Evolutionary conservation across 2,797 vertebrate genomes (phyloP), one percentile per base, ranked within the genome.

Genomic region (Alcedo quadribrachys): DNA sequence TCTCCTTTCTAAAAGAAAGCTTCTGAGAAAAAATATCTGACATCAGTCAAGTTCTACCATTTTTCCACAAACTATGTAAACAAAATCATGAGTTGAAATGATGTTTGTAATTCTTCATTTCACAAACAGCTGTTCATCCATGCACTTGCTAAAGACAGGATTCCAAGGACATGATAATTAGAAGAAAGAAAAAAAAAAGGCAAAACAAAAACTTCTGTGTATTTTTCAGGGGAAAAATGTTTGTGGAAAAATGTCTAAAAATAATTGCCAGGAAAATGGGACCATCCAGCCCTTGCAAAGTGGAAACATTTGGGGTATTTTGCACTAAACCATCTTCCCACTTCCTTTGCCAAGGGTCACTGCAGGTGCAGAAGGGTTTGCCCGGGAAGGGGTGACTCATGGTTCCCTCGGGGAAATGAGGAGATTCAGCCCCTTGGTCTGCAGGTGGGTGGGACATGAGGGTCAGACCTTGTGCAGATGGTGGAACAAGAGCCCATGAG

Each of bases 231-330:
- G 67, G 53, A 84, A 92, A 87, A 87, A 65, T 37, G 3, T 58
- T 82, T 90, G 58, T 71, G 90, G 89, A 81, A 92, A 94, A 94
- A 89, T 15, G 33, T 33, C 89, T 95, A 89, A 95, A 96, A 95
- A 89, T 81, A 92, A 57, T 68, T 50, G 30, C 69, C 71, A 90
- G 71, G 85, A 82, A 90, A 82, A 88, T 1, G 4, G 68, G 42
- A 24, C 77, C 70, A 71, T 89, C 21, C 71, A 87, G 11, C 21
- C 43, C 60, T 79, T 71, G 63, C 54, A 43, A 94, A 95, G 78
- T 92, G 90, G 78, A 96, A 95, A 84, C 58, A 86, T 74, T 86
- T 74, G 17, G 75, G 77, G 58, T 60, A 84, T 92, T 93, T 91
- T 85, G 63, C 45, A 82, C 37, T 54, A 91, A 90, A 74, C 71